These are phyloP conservation scores for Auanema sp. DNA, from an alignment of 2,888 invertebrate genomes.

Conservation along the genomic window DNA sequence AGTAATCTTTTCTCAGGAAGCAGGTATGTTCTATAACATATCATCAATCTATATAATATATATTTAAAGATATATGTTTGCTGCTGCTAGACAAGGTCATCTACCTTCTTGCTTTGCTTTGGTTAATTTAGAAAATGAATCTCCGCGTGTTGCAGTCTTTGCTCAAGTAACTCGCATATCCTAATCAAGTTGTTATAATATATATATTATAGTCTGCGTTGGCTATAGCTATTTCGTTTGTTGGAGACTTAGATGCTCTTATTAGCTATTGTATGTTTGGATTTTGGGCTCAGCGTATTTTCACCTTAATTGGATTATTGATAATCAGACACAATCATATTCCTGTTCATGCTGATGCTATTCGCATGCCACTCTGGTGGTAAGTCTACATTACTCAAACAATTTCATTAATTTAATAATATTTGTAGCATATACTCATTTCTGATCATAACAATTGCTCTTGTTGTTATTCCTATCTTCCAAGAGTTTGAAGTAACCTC, in stretches of 20 bases:
- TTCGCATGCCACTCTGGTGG: conserved; percentile 55
- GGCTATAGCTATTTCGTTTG: conserved; percentile 57
- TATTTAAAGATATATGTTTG: conserved; percentile 58
- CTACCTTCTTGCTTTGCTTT: conserved; percentile 60
- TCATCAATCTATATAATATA: background rate
- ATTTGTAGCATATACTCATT: conserved; percentile 43
- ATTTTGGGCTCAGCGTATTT: conserved; percentile 64
- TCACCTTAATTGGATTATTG: conserved; percentile 55
- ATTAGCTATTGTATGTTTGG: conserved; percentile 63
- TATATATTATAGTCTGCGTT: conserved; percentile 49
- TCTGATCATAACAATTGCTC: conserved; percentile 50
- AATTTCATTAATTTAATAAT: background rate
- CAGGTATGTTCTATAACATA: conserved; percentile 20
- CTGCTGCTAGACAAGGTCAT: conserved; percentile 61
- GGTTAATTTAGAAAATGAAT: conserved; percentile 56
- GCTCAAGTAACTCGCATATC: conserved; percentile 47
- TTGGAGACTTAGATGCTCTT: conserved; percentile 60
- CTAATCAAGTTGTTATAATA: background rate
- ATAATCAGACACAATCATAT: conserved; percentile 55
- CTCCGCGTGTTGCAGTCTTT: conserved; percentile 59
- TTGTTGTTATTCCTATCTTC: conserved; percentile 62
- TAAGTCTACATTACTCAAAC: conserved; percentile 10
- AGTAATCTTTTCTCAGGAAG: conserved; percentile 62
- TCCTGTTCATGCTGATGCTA: conserved; percentile 61
- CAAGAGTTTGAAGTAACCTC: conserved; percentile 52